Evolutionary conservation across 2,113 vertebrate genomes (phyloP).

Genomic region (Psilopogon haemacephalus): DNA sequence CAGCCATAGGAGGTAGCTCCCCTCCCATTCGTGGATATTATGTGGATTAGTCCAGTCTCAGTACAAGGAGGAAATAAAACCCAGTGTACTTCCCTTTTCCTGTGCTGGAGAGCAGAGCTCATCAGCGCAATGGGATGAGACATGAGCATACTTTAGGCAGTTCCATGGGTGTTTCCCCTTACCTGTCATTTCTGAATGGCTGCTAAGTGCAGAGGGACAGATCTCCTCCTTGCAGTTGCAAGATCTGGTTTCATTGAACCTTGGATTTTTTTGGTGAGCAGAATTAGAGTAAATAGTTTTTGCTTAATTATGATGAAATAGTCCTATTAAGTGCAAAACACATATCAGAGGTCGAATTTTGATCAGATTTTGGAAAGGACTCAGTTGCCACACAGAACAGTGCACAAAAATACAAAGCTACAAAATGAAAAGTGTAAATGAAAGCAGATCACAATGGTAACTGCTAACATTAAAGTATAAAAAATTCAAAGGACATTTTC

Average conservation of each 20-base stretch:
- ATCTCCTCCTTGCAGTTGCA: not conserved
- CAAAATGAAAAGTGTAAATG: not conserved
- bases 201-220: not conserved
- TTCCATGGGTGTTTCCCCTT: not conserved
- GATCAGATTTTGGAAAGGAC: not conserved
- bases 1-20: not conserved
- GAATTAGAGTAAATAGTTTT: not conserved
- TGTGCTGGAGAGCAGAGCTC: not conserved
- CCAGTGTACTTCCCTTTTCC: not conserved
- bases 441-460: not conserved
- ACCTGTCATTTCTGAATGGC: not conserved
- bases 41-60: not conserved
- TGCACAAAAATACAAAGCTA: not conserved
- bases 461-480: not conserved
- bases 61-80: not conserved
- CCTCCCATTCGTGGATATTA: not conserved
- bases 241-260: not conserved
- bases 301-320: not conserved
- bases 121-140: not conserved
- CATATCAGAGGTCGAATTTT: not conserved
- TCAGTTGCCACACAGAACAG: not conserved
- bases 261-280: not conserved
- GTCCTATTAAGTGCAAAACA: not conserved
- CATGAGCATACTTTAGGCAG: not conserved
- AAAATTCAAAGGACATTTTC: not conserved